Evolutionary conservation across 2,888 invertebrate species (phyloP).

Genomic region (Trachelus tabidus): DNA sequence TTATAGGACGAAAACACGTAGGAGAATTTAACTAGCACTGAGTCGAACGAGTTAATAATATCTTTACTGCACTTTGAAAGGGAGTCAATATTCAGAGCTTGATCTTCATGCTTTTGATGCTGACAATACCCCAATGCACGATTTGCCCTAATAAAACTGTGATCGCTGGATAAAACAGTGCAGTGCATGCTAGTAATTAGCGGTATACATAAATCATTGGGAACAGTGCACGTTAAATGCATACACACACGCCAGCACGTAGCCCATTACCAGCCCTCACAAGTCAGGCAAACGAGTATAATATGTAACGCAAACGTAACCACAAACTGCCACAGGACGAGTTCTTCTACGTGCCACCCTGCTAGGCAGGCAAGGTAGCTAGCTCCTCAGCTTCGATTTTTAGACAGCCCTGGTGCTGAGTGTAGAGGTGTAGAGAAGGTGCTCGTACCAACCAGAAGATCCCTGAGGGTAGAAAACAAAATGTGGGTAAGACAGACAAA

Average conservation of each 20-base stretch:
- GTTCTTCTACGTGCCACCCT: too few relatives aligned
- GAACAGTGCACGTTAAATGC: slow-evolving; percentile 55
- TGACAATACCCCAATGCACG: slow-evolving; percentile 57
- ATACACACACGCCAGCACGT: slow-evolving; percentile 45
- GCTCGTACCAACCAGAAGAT: too few relatives aligned
- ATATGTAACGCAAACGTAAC: slow-evolving; percentile 46
- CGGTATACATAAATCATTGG: slow-evolving; percentile 64
- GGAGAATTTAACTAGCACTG: too few relatives aligned
- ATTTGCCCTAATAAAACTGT: slow-evolving; percentile 62
- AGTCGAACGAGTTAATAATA: too few relatives aligned
- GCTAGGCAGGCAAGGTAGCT: slow-evolving; percentile 17
- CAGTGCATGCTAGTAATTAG: slow-evolving; percentile 63
- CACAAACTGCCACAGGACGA: background rate
- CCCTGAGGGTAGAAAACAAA: too few relatives aligned
- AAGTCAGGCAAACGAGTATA: slow-evolving; percentile 41
- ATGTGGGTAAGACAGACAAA: too few relatives aligned
- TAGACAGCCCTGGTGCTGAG: too few relatives aligned
- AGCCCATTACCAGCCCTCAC: slow-evolving; percentile 22
- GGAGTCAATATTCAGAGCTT: background rate
- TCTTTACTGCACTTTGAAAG: too few relatives aligned
- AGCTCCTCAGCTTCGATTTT: slow-evolving; percentile 11
- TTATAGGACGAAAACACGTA: too few relatives aligned
- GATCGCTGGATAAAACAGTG: slow-evolving; percentile 61
- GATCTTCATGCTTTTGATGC: slow-evolving; percentile 23
- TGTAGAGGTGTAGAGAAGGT: too few relatives aligned